A percentile compares a stretch with the other conserved stretches of the same genome.
Conservation (phyloP, 2,113 vertebrate species). For the Neotoma lepida region DNA sequence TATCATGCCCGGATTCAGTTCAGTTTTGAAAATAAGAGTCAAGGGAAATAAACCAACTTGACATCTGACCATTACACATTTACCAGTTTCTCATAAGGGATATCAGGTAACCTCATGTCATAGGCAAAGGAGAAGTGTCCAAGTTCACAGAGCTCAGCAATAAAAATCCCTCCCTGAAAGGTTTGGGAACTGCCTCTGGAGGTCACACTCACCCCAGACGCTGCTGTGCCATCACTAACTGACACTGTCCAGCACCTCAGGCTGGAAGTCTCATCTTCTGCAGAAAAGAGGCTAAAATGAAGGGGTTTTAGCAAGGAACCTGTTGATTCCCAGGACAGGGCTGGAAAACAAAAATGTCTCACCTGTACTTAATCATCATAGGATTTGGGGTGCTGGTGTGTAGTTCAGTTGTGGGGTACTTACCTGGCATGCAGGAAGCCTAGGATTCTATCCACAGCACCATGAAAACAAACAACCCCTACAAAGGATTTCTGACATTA, state of each 20-base stretch:
- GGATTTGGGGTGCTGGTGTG: neutral
- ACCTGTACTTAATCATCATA: neutral
- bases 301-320: neutral
- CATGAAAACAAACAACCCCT: neutral
- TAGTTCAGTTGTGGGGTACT: neutral
- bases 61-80: neutral
- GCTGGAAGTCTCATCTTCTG: neutral
- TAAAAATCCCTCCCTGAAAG: neutral
- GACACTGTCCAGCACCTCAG: neutral
- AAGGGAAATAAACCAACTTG: neutral
- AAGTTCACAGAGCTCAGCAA: neutral
- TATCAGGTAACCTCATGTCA: neutral
- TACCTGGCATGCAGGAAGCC: neutral
- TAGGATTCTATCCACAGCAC: neutral
- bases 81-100: neutral
- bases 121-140: neutral
- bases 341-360: neutral
- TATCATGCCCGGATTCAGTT: neutral
- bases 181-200: neutral
- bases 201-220: neutral
- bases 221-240: rapidly evolving
- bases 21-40: neutral
- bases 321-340: neutral
- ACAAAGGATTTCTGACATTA: neutral
- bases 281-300: neutral